Percentiles rank a stretch among this genome's conserved stretches.
Evolutionary conservation across 2,888 invertebrate species (phyloP).

Genomic region (Phaedon cochleariae): DNA sequence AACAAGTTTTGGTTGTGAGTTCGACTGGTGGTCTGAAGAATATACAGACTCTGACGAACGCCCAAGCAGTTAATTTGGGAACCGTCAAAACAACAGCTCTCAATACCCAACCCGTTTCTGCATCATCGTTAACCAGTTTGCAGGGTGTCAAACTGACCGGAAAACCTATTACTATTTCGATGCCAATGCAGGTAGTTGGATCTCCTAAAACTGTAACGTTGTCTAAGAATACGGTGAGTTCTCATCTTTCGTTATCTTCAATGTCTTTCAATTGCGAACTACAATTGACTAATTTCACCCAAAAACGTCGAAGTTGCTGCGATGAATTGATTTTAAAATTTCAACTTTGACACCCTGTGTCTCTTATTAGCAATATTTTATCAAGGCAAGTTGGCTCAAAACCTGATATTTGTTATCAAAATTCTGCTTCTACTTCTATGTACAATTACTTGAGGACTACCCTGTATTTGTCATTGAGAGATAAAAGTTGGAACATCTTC

Average conservation of each 20-base stretch:
- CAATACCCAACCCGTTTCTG: constrained; percentile 61
- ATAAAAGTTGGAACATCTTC: too few relatives aligned
- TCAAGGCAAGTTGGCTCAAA: too few relatives aligned
- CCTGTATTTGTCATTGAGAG: too few relatives aligned
- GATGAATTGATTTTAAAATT: too few relatives aligned
- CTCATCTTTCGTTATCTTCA: too few relatives aligned
- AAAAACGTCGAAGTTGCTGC: too few relatives aligned
- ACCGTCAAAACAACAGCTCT: constrained; percentile 61
- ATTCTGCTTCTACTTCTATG: too few relatives aligned
- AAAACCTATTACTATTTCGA: constrained; percentile 75
- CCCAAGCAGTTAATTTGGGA: constrained; percentile 63
- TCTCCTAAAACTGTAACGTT: constrained; percentile 70
- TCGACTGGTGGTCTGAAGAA: constrained; percentile 73
- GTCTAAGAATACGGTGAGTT: constrained; percentile 64
- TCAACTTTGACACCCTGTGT: too few relatives aligned
- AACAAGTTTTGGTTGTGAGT: constrained; percentile 80
- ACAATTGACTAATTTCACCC: too few relatives aligned
- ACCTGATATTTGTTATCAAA: too few relatives aligned
- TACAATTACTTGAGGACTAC: too few relatives aligned
- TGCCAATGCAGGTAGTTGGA: constrained; percentile 64
- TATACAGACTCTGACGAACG: constrained; percentile 70
- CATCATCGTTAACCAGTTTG: constrained; percentile 54
- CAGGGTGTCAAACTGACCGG: constrained; percentile 68
- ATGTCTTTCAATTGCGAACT: background rate
- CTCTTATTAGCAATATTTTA: too few relatives aligned